Conservation (phyloP, 1,140 invertebrate genomes). For the Streblospio benedicti region DNA sequence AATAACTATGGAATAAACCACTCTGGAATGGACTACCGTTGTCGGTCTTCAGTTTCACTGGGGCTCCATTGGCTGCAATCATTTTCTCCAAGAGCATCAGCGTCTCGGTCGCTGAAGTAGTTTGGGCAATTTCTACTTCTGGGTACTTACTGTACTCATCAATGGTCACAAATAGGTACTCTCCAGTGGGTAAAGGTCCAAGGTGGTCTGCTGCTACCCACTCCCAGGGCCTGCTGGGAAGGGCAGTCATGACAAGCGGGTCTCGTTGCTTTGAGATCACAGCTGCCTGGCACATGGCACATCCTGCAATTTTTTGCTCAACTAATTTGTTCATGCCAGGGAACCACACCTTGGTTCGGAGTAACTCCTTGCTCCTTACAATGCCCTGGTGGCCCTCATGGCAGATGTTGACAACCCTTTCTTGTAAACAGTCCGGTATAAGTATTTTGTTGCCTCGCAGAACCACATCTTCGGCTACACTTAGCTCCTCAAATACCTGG, state of each 20-base stretch:
- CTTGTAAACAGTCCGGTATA: too few species aligned
- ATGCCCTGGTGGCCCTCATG: not conserved
- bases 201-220: constrained; percentile 23
- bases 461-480: too few species aligned
- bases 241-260: constrained; percentile 22
- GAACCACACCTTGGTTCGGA: not conserved
- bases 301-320: constrained; percentile 23
- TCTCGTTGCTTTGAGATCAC: constrained; percentile 17
- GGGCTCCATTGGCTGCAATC: too few species aligned
- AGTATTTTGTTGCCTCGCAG: too few species aligned
- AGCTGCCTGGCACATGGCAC: constrained; percentile 28
- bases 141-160: constrained; percentile 28
- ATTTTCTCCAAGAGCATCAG: too few species aligned
- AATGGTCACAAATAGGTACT: constrained; percentile 26
- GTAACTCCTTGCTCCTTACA: not conserved
- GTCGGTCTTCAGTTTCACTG: too few species aligned
- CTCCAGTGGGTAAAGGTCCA: constrained; percentile 23
- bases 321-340: constrained; percentile 28
- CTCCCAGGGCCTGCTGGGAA: constrained; percentile 23
- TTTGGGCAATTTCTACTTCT: constrained; percentile 23
- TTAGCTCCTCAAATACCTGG: too few species aligned
- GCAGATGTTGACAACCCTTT: too few species aligned
- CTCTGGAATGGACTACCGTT: too few species aligned
- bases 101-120: constrained; percentile 20
- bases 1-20: too few species aligned